phyloP scores from a whole-genome alignment of 2,797 vertebrate genomes.

The Galaxias olidus region DNA sequence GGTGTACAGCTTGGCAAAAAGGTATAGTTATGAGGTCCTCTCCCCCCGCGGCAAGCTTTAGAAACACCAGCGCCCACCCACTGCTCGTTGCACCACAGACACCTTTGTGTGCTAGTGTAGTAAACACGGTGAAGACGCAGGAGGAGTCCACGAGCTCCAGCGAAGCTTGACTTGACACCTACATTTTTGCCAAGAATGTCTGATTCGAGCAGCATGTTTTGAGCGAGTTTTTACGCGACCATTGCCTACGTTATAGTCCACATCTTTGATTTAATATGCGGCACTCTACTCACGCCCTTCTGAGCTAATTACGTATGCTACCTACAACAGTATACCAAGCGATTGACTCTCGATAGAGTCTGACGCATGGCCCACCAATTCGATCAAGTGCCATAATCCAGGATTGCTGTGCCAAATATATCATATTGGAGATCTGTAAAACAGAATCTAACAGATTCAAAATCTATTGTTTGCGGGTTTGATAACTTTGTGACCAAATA shows the following conservation, averaged over 20 bases:
- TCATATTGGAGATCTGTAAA: too few relatives aligned
- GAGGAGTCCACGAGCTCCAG: conserved; percentile 37
- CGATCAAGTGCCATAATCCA: too few relatives aligned
- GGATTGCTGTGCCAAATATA: too few relatives aligned
- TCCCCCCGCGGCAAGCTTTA: conserved; percentile 18
- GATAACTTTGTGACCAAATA: too few relatives aligned
- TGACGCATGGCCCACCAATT: too few relatives aligned
- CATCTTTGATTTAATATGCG: background rate
- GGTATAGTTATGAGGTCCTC: conserved; percentile 16
- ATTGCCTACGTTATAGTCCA: background rate
- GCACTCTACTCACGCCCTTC: background rate
- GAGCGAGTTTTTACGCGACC: conserved; percentile 2
- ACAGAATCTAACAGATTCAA: too few relatives aligned
- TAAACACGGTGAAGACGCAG: conserved; percentile 31
- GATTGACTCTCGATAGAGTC: too few relatives aligned
- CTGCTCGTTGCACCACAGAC: conserved; percentile 45
- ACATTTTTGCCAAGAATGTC: conserved; percentile 38
- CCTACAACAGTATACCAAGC: too few relatives aligned
- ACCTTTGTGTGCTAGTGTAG: conserved; percentile 22
- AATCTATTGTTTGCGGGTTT: too few relatives aligned
- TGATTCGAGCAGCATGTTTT: conserved; percentile 11
- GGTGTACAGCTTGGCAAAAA: conserved; percentile 14
- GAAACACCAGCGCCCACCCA: conserved; percentile 37
- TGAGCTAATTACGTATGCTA: too few relatives aligned
- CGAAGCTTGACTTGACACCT: conserved; percentile 21